A percentile compares a stretch with the other conserved stretches of the same genome.
Evolutionary conservation across 2,113 vertebrate genomes (phyloP).

Genomic region (Macheiramphus alcinus): DNA sequence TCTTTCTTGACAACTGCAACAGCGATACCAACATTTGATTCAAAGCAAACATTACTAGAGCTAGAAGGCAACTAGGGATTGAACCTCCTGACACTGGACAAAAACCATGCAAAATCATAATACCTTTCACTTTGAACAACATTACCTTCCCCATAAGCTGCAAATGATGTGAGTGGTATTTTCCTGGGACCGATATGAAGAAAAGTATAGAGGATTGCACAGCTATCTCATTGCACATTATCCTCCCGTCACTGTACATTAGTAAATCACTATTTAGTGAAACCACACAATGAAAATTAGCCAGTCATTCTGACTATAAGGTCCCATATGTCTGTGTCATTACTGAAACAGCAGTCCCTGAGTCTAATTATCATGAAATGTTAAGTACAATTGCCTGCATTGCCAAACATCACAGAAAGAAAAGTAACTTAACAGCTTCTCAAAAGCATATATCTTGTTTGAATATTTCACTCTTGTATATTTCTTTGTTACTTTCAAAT

Average conservation of each 20-base stretch:
- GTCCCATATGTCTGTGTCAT: background rate
- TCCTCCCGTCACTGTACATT: background rate
- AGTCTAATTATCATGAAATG: background rate
- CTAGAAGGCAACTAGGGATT: background rate
- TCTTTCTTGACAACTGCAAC: background rate
- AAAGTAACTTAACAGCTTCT: background rate
- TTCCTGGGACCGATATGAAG: background rate
- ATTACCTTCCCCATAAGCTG: background rate
- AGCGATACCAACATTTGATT: background rate
- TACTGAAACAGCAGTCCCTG: background rate
- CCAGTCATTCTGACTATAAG: background rate
- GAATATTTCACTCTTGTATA: background rate
- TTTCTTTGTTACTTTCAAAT: background rate
- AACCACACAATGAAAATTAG: background rate
- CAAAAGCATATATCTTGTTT: background rate
- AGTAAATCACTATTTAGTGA: background rate
- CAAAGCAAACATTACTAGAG: background rate
- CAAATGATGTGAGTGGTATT: background rate
- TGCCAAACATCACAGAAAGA: background rate
- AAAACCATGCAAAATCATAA: background rate
- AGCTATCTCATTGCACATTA: background rate
- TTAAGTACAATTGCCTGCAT: background rate
- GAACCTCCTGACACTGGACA: background rate
- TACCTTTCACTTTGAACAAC: background rate
- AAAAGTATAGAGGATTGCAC: background rate